These are phyloP conservation scores for Falco peregrinus DNA, from an alignment of 2,797 vertebrate species.

Conservation along the genomic window DNA sequence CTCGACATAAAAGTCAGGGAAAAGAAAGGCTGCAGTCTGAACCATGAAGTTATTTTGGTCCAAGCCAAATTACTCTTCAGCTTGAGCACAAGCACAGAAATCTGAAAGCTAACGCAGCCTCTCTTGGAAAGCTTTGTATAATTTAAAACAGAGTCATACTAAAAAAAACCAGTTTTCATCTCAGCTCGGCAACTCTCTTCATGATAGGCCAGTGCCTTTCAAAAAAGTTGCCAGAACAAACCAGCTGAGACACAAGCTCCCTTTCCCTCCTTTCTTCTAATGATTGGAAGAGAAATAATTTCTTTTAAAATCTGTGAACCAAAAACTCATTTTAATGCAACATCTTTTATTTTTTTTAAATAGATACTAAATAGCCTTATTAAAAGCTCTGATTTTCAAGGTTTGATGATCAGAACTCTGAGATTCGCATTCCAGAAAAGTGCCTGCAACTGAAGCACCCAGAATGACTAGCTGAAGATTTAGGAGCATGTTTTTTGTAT, in stretches of 20 bases:
- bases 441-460: not conserved
- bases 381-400: not conserved
- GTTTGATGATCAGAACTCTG: not conserved
- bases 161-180: conserved; percentile 11
- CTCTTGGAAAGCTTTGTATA: not conserved
- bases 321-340: not conserved
- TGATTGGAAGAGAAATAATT: not conserved
- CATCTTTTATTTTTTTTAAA: not conserved
- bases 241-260: not conserved
- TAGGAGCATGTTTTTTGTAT: not conserved
- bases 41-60: conserved; percentile 23
- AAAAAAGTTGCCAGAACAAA: not conserved
- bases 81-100: not conserved
- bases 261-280: not conserved
- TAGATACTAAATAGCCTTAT: not conserved
- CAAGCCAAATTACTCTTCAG: not conserved
- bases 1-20: not conserved
- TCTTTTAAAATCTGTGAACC: not conserved
- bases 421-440: not conserved
- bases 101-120: not conserved
- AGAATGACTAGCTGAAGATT: not conserved
- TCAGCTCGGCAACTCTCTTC: not conserved
- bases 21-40: conserved; percentile 8
- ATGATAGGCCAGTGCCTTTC: not conserved
- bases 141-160: not conserved